These are phyloP conservation scores for Agapornis canus DNA, from an alignment of 2,797 vertebrate genomes.

Conservation along the genomic window DNA sequence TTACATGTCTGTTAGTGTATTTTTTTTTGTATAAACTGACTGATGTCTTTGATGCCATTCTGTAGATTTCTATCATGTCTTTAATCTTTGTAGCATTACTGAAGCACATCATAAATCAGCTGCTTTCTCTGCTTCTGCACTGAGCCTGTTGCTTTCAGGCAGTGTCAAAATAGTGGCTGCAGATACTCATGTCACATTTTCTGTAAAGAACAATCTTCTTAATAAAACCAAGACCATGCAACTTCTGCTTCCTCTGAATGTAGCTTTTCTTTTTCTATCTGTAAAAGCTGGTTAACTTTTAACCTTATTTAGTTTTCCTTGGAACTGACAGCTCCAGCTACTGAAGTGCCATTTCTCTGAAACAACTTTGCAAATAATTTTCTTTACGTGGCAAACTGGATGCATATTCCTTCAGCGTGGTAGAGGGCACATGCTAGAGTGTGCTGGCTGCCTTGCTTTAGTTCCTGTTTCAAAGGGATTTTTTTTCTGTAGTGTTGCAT, in stretches of 20 bases:
- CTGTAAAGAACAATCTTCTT: not conserved
- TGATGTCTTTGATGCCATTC: not conserved
- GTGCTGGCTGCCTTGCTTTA: not conserved
- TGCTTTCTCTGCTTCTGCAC: not conserved
- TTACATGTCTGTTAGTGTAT: not conserved
- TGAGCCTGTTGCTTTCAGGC: not conserved
- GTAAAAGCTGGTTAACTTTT: not conserved
- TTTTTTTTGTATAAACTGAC: not conserved
- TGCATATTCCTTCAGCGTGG: not conserved
- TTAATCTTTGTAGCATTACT: not conserved
- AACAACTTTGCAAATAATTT: not conserved
- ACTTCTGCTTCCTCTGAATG: not conserved
- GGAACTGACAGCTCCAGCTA: not conserved
- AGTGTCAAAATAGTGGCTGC: not conserved
- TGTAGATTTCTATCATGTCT: not conserved
- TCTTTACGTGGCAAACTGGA: not conserved
- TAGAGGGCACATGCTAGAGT: not conserved
- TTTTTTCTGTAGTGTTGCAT: not conserved
- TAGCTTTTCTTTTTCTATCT: not conserved
- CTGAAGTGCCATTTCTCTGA: not conserved
- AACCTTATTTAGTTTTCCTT: not conserved
- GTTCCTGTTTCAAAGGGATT: not conserved
- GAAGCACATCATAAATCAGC: not conserved
- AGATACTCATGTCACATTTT: not conserved
- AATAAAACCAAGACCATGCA: not conserved